These are phyloP conservation scores for Pteronotus mesoamericanus DNA, from an alignment of 2,797 vertebrate genomes.

Conservation along the genomic window DNA sequence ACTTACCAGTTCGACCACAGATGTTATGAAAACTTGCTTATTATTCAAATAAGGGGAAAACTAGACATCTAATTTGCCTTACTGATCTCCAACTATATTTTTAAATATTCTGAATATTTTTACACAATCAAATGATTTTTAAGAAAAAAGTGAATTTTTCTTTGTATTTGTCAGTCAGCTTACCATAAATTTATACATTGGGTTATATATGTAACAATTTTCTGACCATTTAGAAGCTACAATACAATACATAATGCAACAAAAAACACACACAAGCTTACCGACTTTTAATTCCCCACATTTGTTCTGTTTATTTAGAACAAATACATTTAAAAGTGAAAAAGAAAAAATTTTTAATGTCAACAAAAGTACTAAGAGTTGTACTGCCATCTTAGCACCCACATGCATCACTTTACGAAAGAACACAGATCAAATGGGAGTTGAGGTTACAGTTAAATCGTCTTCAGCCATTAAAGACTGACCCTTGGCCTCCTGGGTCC, in stretches of 20 bases:
- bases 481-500: not conserved
- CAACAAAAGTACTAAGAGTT: not conserved
- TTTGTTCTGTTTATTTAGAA: not conserved
- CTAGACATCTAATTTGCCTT: not conserved
- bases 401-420: not conserved
- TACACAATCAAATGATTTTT: not conserved
- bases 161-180: not conserved
- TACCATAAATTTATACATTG: not conserved
- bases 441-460: not conserved
- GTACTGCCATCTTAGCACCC: not conserved
- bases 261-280: not conserved
- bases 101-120: not conserved
- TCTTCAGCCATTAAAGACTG: not conserved
- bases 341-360: not conserved
- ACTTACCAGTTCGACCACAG: fast-evolving
- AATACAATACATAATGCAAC: not conserved
- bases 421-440: not conserved
- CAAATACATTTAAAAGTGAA: not conserved
- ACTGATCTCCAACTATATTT: no score
- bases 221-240: not conserved
- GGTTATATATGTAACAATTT: not conserved
- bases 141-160: not conserved
- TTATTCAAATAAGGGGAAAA: not conserved
- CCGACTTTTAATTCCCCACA: not conserved
- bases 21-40: not conserved